Base-by-base conservation (phyloP, 2,888 invertebrate species). In the Prenolepis imparis region DNA sequence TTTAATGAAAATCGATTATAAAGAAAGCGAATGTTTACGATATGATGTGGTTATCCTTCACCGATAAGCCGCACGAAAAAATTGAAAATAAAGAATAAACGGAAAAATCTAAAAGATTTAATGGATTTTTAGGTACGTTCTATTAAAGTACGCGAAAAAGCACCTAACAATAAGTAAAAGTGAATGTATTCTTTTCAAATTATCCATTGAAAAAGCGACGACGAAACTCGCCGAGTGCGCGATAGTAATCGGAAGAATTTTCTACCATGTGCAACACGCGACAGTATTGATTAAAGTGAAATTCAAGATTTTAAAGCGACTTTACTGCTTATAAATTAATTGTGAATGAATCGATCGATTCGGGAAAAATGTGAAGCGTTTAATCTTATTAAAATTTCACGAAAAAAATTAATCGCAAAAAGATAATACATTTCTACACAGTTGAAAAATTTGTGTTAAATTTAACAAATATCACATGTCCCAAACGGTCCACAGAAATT, bases 211-310 rank as follows among this genome's bases (percentile, higher is more conserved):
- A 63, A 28, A 61, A 11, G 12, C 57, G 41, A 59, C n/a, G 41
- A n/a, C 15, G 2, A 12, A 57, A 41, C 67, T 55, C 39, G 39
- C n/a, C 72, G 59, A 41, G 52, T 48, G 11, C 41, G 68, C 77
- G 77, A 77, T 67, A 66, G 15, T 36, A 52, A 77, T 55, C 68
- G n/a, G 9, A 12, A 41, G 39, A 55, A 67, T n/a, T 77, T 67
- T 12, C 15, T 82, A 75, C 82, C 32, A 28, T 44, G 80, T 83
- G 64, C 85, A 84, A 88, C 89, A 89, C 90, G 85, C 90, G 85
- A 90, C 87, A 67, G 82, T 89, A 89, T 89, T 84, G 89, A 89
- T 89, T 84, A 77, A 87, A 87, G 84, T 72, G 83, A 82, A 85
- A 90, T 83, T 84, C 67, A 70, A 82, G 82, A 80, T 84, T 77